Conservation (phyloP, 2,888 invertebrate genomes). For the Apeira syringaria region DNA sequence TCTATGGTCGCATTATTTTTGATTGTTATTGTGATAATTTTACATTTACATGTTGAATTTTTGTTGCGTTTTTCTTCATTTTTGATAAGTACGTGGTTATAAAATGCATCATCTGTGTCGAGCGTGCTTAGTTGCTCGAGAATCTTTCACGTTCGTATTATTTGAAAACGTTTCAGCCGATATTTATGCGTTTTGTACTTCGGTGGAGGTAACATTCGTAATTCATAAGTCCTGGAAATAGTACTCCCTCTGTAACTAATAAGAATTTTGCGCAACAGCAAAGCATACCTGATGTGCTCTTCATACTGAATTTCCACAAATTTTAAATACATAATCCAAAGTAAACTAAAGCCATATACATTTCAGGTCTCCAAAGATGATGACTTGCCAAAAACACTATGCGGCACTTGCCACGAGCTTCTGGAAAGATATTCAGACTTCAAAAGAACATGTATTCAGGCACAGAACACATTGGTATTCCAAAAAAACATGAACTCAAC, state of each 20-base stretch:
- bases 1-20: too few relatives aligned
- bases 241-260: too few relatives aligned
- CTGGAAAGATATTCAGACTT: constrained; percentile 59
- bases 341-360: too few relatives aligned
- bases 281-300: too few relatives aligned
- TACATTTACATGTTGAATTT: too few relatives aligned
- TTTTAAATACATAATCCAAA: too few relatives aligned
- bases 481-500: constrained; percentile 37
- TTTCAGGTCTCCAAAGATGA: constrained; percentile 58
- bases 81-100: constrained; percentile 2
- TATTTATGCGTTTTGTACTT: constrained; percentile 67
- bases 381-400: constrained; percentile 61
- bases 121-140: constrained; percentile 60
- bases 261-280: too few relatives aligned
- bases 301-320: too few relatives aligned
- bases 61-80: constrained; percentile 23
- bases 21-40: too few relatives aligned
- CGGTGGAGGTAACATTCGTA: constrained; percentile 69
- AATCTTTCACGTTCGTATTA: constrained; percentile 55
- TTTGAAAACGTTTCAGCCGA: constrained; percentile 62
- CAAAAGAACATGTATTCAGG: constrained; percentile 64
- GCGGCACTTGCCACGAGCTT: constrained; percentile 58
- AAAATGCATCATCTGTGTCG: constrained; percentile 55
- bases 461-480: constrained; percentile 53
- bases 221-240: too few relatives aligned